Conservation (phyloP, 2,888 invertebrate genomes). For the Diogma glabrata region DNA sequence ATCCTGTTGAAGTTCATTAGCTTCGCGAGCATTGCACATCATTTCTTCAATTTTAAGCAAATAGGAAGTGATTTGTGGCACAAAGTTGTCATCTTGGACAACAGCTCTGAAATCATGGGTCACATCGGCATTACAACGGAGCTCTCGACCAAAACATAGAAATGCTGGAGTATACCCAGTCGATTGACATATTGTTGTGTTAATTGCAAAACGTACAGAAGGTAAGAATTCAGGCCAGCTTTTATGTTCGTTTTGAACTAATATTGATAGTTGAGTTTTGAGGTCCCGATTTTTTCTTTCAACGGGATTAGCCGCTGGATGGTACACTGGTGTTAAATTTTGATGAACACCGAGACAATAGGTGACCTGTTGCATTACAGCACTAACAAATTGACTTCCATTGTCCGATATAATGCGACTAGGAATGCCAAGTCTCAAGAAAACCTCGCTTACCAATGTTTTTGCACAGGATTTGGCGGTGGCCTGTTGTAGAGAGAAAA, state of each 20-base stretch:
- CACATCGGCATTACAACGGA: conserved; percentile 27
- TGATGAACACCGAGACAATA: conserved; percentile 6
- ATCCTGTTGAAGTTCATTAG: not conserved
- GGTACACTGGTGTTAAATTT: conserved; percentile 24
- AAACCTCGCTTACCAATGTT: no score
- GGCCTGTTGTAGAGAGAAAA: no score
- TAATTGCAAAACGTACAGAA: conserved; percentile 30
- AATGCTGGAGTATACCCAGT: no score
- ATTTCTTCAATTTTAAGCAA: not conserved
- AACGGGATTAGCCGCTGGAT: conserved; percentile 26
- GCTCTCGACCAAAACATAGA: conserved; percentile 28
- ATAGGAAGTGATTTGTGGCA: conserved; percentile 17
- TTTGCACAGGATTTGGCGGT: no score
- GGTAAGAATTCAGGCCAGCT: conserved; percentile 26
- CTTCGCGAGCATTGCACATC: not conserved
- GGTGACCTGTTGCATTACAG: not conserved
- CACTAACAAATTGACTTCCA: conserved; percentile 27
- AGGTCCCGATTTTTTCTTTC: conserved; percentile 24
- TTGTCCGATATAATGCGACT: conserved; percentile 28
- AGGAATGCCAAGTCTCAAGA: conserved; percentile 26
- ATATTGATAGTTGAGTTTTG: conserved; percentile 25
- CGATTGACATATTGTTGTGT: conserved; percentile 23
- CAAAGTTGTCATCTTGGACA: conserved; percentile 21
- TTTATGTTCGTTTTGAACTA: conserved; percentile 22
- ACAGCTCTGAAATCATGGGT: conserved; percentile 22